Conservation (phyloP, 2,797 vertebrate genomes). For the Hippoglossus hippoglossus region DNA sequence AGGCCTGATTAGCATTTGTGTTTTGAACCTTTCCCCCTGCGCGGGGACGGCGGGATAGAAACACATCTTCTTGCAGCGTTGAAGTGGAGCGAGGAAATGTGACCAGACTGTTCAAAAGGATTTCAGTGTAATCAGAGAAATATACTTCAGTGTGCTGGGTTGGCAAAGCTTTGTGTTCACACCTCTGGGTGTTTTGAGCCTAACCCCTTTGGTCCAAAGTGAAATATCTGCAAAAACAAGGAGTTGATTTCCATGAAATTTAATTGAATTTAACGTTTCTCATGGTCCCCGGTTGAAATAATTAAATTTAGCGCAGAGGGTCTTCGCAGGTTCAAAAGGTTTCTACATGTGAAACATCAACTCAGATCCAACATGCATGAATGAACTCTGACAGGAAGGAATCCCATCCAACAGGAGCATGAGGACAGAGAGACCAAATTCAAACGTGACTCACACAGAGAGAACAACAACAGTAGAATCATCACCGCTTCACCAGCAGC, state of each 20-base stretch:
- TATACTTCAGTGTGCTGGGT: not conserved
- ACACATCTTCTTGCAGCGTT: constrained; percentile 10
- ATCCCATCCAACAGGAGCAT: too few species aligned
- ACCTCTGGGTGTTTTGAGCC: not conserved
- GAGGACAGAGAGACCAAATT: too few species aligned
- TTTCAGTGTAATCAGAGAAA: not conserved
- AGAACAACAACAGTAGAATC: not conserved
- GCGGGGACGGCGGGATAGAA: constrained; percentile 3
- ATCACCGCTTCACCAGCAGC: not conserved
- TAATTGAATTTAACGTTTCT: not conserved
- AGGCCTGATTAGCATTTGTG: constrained; percentile 48
- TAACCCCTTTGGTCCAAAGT: not conserved
- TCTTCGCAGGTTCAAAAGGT: too few species aligned
- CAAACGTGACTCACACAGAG: too few species aligned
- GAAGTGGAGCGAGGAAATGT: constrained; percentile 5
- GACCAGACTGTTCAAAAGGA: constrained; percentile 9
- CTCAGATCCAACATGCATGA: too few species aligned
- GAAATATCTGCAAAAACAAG: not conserved
- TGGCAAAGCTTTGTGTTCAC: not conserved
- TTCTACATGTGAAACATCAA: too few species aligned
- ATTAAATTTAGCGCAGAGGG: too few species aligned
- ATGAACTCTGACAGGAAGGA: too few species aligned
- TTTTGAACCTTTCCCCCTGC: constrained; percentile 29
- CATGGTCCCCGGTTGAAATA: too few species aligned
- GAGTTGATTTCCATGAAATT: not conserved